A percentile compares a stretch with the other conserved stretches of the same genome.
These are phyloP conservation scores for Thamnophis sirtalis DNA, from an alignment of 2,113 vertebrate genomes.

Conservation along the genomic window DNA sequence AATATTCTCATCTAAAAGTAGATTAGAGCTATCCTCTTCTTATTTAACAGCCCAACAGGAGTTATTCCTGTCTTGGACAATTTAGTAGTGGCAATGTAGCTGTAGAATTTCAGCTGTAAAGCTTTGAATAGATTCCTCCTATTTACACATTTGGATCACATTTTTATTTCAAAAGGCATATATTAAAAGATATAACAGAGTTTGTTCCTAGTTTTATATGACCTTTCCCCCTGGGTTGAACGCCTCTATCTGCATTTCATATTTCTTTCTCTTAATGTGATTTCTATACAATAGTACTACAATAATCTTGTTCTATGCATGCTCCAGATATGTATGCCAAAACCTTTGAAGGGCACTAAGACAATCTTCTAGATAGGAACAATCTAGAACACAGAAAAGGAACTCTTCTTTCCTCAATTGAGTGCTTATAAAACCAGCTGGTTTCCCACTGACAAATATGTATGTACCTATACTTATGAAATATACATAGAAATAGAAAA, in stretches of 20 bases:
- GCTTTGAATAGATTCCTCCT: background rate
- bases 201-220: background rate
- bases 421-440: background rate
- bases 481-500: background rate
- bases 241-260: background rate
- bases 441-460: background rate
- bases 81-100: background rate
- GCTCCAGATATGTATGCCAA: background rate
- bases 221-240: background rate
- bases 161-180: background rate
- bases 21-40: background rate
- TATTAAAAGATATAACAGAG: background rate
- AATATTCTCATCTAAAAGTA: background rate
- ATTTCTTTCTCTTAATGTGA: background rate
- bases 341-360: background rate
- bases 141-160: background rate
- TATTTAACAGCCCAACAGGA: background rate
- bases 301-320: background rate
- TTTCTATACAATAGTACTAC: background rate
- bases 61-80: background rate
- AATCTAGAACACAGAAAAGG: background rate
- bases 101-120: background rate
- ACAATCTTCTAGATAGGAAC: background rate
- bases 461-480: background rate
- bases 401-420: background rate